These are phyloP conservation scores for Hydractinia echinata DNA, from an alignment of 30 jellyfish, hydroid and myxozoan genomes.

Conservation along the genomic window DNA sequence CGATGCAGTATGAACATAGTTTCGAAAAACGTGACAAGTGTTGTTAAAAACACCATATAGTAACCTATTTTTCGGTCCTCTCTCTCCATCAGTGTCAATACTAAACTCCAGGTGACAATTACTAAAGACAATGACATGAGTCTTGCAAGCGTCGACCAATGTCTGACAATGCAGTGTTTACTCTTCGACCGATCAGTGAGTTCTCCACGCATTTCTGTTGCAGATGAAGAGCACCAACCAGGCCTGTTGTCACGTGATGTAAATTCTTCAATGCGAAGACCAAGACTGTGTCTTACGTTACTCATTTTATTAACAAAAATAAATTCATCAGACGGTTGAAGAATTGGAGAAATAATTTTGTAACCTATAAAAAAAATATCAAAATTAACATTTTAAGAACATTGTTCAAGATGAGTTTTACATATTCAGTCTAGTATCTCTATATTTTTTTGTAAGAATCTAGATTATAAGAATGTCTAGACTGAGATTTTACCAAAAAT, in stretches of 20 bases:
- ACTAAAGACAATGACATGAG: conserved; percentile 9
- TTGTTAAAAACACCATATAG: conserved; percentile 28
- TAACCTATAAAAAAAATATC: no score
- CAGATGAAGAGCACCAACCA: conserved; percentile 37
- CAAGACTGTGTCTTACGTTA: neutral
- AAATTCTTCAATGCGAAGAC: conserved; percentile 30
- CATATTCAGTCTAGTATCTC: no score
- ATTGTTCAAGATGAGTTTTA: no score
- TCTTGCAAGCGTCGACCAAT: conserved; percentile 28
- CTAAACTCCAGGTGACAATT: conserved; percentile 8
- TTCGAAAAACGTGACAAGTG: conserved; percentile 28
- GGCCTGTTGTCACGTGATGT: conserved; percentile 37
- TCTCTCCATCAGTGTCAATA: neutral
- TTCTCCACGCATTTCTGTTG: conserved; percentile 15
- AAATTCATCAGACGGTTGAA: neutral
- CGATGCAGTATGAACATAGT: conserved; percentile 15
- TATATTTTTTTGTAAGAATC: no score
- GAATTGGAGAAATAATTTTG: no score
- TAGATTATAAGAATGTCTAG: no score
- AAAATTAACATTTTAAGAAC: no score
- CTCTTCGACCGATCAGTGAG: conserved; percentile 20
- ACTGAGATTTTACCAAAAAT: no score
- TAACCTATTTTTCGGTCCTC: conserved; percentile 15
- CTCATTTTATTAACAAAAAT: neutral
- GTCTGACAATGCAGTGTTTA: conserved; percentile 24